Conservation (phyloP, 2,797 vertebrate genomes). For the Gadopsis bispinosus region DNA sequence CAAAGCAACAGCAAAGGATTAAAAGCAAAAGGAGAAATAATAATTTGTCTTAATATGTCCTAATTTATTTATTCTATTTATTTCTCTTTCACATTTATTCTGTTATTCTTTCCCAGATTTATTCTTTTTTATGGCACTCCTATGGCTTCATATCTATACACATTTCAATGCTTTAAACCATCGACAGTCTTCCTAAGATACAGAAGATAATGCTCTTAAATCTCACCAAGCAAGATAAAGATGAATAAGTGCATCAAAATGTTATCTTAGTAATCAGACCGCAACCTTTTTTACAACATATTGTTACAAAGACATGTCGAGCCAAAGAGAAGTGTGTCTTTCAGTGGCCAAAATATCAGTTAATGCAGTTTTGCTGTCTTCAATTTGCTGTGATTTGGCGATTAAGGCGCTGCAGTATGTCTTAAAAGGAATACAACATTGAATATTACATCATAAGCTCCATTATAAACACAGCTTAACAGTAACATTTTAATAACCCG, state of each 20-base stretch:
- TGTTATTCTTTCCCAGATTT: too few relatives aligned
- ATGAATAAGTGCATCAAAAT: background rate
- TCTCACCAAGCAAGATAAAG: background rate
- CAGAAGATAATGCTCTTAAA: background rate
- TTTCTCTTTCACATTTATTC: too few relatives aligned
- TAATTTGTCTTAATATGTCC: too few relatives aligned
- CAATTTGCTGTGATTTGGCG: background rate
- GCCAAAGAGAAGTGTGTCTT: background rate
- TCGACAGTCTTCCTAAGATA: background rate
- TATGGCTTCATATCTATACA: too few relatives aligned
- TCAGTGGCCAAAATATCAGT: background rate
- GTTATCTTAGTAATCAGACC: background rate
- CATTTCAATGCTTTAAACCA: background rate
- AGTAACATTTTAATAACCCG: conserved; percentile 8
- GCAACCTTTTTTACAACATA: background rate
- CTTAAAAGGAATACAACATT: too few relatives aligned
- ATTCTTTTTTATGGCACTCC: too few relatives aligned
- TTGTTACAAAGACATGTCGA: background rate
- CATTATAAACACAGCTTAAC: background rate
- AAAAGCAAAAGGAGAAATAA: too few relatives aligned
- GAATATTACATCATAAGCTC: too few relatives aligned
- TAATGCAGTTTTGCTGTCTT: background rate
- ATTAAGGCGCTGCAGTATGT: too few relatives aligned
- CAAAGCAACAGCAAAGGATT: too few relatives aligned
- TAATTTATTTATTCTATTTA: too few relatives aligned